Evolutionary conservation across 2,888 invertebrate species (phyloP).

Genomic region (Philonicus albiceps): DNA sequence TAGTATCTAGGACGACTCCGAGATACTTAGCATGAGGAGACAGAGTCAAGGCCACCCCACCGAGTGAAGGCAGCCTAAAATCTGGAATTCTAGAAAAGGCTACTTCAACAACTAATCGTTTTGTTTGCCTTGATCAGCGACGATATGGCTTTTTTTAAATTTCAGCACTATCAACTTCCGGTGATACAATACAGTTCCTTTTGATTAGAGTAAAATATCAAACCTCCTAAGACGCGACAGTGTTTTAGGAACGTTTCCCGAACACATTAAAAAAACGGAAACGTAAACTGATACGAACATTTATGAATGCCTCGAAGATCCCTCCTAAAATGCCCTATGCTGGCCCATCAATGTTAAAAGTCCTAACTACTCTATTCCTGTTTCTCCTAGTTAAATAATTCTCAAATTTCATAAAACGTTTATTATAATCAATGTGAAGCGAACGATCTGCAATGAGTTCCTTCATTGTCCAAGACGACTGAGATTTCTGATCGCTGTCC

Average conservation of each 20-base stretch:
- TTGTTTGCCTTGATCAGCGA: background rate
- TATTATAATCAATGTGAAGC: conserved; percentile 60
- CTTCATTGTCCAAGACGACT: conserved; percentile 58
- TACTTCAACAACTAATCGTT: background rate
- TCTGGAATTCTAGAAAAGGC: no score
- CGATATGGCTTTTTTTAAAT: background rate
- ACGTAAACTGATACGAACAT: background rate
- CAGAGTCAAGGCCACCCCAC: no score
- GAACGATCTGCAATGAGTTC: conserved; percentile 60
- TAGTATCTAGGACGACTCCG: no score
- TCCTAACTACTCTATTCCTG: conserved; percentile 55
- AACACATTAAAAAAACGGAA: background rate
- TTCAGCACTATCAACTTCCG: no score
- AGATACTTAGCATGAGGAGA: no score
- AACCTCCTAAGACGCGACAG: no score
- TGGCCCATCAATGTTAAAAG: conserved; percentile 69
- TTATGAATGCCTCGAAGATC: background rate
- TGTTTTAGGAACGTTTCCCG: background rate
- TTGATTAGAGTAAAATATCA: no score
- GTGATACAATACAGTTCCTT: no score
- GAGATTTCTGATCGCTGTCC: conserved; percentile 53
- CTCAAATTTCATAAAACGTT: conserved; percentile 60
- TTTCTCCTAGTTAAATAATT: conserved; percentile 55
- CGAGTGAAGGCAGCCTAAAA: no score
- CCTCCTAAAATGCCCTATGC: conserved; percentile 44